Base-by-base conservation (phyloP, 35 echinoderm and acorn worm species). In the Apostichopus parvimensis region DNA sequence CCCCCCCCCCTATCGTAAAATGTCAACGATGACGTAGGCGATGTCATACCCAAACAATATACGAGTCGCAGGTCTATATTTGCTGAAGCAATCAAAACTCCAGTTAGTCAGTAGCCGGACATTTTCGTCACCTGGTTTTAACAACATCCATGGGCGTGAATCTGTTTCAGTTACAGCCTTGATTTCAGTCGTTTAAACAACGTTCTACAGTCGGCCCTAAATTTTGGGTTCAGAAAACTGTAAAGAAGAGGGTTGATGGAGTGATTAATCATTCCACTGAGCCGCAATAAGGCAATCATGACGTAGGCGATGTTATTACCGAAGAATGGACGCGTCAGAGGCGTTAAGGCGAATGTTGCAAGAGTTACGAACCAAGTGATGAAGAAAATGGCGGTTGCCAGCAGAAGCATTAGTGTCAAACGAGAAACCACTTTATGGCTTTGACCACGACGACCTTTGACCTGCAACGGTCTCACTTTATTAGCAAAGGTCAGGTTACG, bases 141-240 rank as follows among this genome's bases (percentile, higher is more conserved):
- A 45, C 34, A 45, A 45, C 34, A 45, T 45, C 34, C 34, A 45
- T 45, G 3, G 34, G 34, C 34, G 34, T 45, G 34, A 45, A 45
- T 45, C 8, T 54, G 22, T 22, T 17, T 80, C 22, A 80, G 78
- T 24, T 28, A 24, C 78, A 28, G 11, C 11, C 57, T 87, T 23
- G 54, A 56, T 52, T 66, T 66, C 12, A 87, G 57, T 65, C 85
- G 85, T 87, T 87, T 87, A 17, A 87, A 87, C 23, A 87, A 20
- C 22, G 64, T 28, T n/a, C 57, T 26, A 87, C 85, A 87, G 21
- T 87, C 85, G 18, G 58, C 85, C 57, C 85, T 21, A 52, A 87
- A 87, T 87, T 58, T 87, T 54, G 85, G 85, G 18, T 87, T 87
- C 5, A 87, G 57, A 26, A 87, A 87, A 58, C 85, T 87, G 64